phyloP scores from a whole-genome alignment of 1,140 invertebrate genomes.

The Heterodera schachtii region DNA sequence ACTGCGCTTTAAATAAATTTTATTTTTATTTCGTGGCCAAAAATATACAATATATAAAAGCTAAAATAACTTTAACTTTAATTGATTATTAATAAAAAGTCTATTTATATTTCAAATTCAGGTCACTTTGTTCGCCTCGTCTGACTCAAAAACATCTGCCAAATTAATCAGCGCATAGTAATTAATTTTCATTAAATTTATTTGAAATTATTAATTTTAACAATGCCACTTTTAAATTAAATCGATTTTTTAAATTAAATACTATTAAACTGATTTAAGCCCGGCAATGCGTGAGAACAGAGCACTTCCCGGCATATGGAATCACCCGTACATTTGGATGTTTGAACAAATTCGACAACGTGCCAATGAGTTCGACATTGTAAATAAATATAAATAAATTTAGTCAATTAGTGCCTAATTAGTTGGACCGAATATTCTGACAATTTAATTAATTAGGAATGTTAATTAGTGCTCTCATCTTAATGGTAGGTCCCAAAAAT shows the following conservation, averaged over 20 bases:
- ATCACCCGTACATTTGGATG: constrained; percentile 15
- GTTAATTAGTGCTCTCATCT: no score
- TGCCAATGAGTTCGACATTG: constrained; percentile 15
- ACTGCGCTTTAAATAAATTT: no score
- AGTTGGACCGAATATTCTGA: no score
- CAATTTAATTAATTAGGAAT: no score
- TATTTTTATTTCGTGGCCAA: no score
- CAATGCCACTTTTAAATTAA: neutral
- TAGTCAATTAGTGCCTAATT: no score
- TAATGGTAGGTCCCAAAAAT: no score
- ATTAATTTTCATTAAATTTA: neutral
- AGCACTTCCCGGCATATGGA: neutral
- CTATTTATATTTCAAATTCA: neutral
- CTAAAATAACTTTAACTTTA: no score
- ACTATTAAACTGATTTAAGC: neutral
- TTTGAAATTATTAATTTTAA: neutral
- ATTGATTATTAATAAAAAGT: no score
- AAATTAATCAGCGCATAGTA: constrained; percentile 6
- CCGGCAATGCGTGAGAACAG: constrained; percentile 9
- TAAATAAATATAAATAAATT: neutral
- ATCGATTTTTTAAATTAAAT: neutral
- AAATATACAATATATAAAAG: no score
- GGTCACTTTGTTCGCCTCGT: constrained; percentile 2
- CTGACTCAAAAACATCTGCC: neutral
- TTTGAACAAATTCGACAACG: constrained; percentile 10